Conservation (phyloP, 2,888 invertebrate genomes). For the Parasteatoda lunata region DNA sequence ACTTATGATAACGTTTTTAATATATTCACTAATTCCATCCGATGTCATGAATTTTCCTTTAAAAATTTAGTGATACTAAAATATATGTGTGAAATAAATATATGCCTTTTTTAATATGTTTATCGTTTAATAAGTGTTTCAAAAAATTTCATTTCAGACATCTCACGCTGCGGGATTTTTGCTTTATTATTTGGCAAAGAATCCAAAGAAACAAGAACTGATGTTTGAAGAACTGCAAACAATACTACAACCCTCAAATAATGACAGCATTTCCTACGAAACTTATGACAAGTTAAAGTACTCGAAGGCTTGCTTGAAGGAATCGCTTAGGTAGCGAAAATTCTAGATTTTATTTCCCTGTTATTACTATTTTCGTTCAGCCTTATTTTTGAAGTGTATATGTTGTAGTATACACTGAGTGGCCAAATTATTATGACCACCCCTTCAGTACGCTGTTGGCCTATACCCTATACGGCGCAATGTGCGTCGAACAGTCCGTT, state of each 20-base stretch:
- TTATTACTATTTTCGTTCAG: too few relatives aligned
- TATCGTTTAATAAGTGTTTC: neutral
- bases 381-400: too few relatives aligned
- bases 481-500: too few relatives aligned
- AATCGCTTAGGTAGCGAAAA: conserved; percentile 81
- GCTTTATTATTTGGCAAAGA: conserved; percentile 81
- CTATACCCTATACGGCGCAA: too few relatives aligned
- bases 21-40: neutral
- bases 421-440: too few relatives aligned
- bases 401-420: too few relatives aligned
- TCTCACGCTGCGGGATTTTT: conserved; percentile 75
- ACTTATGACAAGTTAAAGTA: conserved; percentile 75
- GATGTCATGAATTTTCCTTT: neutral
- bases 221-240: conserved; percentile 82
- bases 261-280: conserved; percentile 74
- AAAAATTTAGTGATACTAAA: neutral
- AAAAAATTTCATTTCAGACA: conserved; percentile 76
- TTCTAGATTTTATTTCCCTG: too few relatives aligned
- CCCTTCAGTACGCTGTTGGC: too few relatives aligned
- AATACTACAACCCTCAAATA: conserved; percentile 70
- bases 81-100: neutral
- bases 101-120: neutral
- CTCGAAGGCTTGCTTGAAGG: conserved; percentile 81
- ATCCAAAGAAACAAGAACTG: conserved; percentile 85
- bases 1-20: neutral